phyloP scores from a whole-genome alignment of 2,113 vertebrate genomes.

The Sphyrna mokarran region DNA sequence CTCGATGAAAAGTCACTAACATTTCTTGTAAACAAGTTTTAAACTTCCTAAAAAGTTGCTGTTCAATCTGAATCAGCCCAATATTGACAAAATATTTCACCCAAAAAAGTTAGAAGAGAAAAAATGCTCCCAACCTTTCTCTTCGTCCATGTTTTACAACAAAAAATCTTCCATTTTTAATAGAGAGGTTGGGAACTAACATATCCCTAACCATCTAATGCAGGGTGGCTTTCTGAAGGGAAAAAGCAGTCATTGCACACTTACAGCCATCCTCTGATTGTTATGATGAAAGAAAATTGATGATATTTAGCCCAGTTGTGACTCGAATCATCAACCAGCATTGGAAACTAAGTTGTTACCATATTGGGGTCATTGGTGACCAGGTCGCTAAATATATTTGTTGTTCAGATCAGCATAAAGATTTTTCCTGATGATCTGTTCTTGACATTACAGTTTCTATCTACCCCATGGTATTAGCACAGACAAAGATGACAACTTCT shows the following conservation, averaged over 20 bases:
- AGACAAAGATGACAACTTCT: conserved; percentile 80
- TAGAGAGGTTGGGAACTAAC: background rate
- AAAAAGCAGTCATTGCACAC: background rate
- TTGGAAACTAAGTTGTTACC: background rate
- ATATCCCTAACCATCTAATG: background rate
- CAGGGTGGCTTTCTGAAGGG: background rate
- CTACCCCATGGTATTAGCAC: conserved; percentile 87
- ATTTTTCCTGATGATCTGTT: conserved; percentile 13
- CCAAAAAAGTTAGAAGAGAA: background rate
- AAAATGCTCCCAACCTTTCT: background rate
- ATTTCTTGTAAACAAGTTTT: background rate
- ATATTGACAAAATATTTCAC: background rate
- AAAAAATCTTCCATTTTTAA: background rate
- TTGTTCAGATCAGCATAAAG: background rate
- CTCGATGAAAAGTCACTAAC: background rate
- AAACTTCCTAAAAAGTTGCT: background rate
- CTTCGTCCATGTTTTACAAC: background rate
- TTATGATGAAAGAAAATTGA: background rate
- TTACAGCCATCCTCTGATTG: background rate
- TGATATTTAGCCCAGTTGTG: background rate
- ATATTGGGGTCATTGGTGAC: background rate
- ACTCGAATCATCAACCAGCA: background rate
- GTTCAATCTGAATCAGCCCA: background rate
- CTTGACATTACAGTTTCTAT: conserved; percentile 73
- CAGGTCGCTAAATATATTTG: background rate